phyloP scores from a whole-genome alignment of 2,113 vertebrate genomes.

The Carassius gibelio region DNA sequence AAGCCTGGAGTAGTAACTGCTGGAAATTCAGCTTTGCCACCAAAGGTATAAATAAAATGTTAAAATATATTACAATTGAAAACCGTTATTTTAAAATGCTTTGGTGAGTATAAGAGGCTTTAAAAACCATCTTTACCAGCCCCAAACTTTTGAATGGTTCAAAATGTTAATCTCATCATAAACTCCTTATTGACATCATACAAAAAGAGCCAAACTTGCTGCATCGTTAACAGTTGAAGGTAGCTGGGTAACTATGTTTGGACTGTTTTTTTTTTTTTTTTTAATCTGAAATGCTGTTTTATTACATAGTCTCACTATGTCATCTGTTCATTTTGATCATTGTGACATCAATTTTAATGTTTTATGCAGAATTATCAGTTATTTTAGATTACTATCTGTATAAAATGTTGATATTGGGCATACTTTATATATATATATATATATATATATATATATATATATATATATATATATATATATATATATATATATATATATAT shows the following conservation, averaged over 20 bases:
- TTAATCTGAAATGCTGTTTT: background rate
- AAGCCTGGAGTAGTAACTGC: background rate
- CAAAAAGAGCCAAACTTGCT: background rate
- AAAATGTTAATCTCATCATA: background rate
- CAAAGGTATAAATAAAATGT: background rate
- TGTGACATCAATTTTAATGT: background rate
- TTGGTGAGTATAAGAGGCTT: background rate
- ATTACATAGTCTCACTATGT: background rate
- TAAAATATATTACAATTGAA: background rate
- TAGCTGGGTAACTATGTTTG: background rate
- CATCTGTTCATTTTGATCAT: background rate
- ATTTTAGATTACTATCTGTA: background rate
- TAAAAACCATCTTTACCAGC: background rate
- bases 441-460: no score
- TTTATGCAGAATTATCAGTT: background rate
- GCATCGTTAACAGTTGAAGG: background rate
- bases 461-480: no score
- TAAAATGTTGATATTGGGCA: background rate
- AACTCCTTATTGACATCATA: background rate
- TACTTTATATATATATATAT: no score
- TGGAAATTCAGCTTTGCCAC: background rate
- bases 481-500: no score
- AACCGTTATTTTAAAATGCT: background rate
- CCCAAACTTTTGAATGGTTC: background rate
- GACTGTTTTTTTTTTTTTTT: background rate